These are phyloP conservation scores for Drosophila nebulosa DNA, from an alignment of 1,140 invertebrate genomes.

Conservation along the genomic window DNA sequence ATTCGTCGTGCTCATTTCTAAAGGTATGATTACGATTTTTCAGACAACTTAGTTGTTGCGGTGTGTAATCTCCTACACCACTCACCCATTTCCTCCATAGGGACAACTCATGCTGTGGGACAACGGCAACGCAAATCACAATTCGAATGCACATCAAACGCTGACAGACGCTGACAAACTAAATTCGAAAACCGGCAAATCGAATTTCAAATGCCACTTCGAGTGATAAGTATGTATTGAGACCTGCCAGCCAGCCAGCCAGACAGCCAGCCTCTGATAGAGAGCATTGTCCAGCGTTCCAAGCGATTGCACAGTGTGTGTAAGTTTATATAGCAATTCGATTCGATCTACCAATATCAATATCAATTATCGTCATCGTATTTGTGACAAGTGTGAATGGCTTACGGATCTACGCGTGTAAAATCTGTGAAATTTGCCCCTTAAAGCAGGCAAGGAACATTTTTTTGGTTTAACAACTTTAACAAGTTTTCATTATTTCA, in stretches of 20 bases:
- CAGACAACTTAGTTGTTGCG: not conserved
- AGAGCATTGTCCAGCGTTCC: constrained; percentile 21
- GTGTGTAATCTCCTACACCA: constrained; percentile 2
- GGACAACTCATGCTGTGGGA: constrained; percentile 64
- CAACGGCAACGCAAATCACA: not conserved
- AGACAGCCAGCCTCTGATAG: not conserved
- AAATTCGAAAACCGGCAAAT: constrained; percentile 2
- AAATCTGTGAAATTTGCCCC: no score
- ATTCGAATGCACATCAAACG: constrained; percentile 32
- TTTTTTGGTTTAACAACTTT: no score
- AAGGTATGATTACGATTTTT: not conserved
- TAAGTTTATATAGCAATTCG: not conserved
- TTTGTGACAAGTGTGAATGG: no score
- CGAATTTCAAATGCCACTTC: not conserved
- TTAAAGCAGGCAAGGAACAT: no score
- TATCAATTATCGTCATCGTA: not conserved
- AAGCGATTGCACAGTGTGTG: constrained; percentile 14
- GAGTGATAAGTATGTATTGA: constrained; percentile 7
- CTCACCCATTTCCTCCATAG: constrained; percentile 61
- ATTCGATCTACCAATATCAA: not conserved
- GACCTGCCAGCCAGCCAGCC: no score
- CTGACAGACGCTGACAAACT: constrained; percentile 43
- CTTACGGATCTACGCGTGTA: no score
- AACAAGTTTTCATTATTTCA: no score
- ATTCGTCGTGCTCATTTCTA: constrained; percentile 69